Evolutionary conservation across 2,888 invertebrate genomes (phyloP).

Genomic region (Parnassius smintheus): DNA sequence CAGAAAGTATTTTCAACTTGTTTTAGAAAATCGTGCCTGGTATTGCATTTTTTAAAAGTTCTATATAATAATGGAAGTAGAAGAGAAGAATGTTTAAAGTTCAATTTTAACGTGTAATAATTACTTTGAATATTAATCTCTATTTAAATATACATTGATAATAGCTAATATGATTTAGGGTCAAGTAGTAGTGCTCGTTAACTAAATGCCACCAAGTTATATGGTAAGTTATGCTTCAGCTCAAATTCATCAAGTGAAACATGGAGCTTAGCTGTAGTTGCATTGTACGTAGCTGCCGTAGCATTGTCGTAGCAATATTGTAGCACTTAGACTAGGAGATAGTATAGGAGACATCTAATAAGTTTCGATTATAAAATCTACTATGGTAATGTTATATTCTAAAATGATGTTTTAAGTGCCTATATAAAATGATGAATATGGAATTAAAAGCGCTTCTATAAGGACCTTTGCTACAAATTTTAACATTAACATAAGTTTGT

Average conservation of each 20-base stretch:
- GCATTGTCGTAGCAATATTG: conserved; percentile 41
- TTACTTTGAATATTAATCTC: not conserved
- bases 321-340: conserved; percentile 38
- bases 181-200: conserved; percentile 1
- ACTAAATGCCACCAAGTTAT: not conserved
- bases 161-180: not conserved
- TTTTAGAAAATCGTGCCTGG: too few species aligned
- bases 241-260: conserved; percentile 31
- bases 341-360: conserved; percentile 37
- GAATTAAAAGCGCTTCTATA: too few species aligned
- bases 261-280: conserved; percentile 31
- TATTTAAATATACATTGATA: too few species aligned
- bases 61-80: too few species aligned
- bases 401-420: not conserved
- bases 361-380: conserved; percentile 35
- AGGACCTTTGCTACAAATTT: too few species aligned
- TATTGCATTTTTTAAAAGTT: too few species aligned
- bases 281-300: conserved; percentile 41
- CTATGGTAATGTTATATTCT: conserved; percentile 15
- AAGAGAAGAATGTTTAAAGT: too few species aligned
- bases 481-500: too few species aligned
- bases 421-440: too few species aligned
- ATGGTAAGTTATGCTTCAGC: conserved; percentile 17
- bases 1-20: too few species aligned
- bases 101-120: not conserved